Conservation (phyloP, 2,113 vertebrate species). For the Nothocercus nigrocapillus region DNA sequence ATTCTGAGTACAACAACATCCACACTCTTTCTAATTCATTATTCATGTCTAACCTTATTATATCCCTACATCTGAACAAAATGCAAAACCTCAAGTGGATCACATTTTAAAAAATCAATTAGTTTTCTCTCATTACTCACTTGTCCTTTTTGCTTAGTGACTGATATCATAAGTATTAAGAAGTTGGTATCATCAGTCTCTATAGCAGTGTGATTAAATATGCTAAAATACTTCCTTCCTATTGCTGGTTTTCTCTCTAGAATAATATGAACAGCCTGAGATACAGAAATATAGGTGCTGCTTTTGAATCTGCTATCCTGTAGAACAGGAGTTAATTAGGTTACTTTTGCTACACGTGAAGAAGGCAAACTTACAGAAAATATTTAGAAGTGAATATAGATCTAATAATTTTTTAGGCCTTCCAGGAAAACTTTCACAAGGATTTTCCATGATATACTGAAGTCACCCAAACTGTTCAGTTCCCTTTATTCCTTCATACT, state of each 20-base stretch:
- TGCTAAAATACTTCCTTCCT: not conserved
- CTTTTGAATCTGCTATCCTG: not conserved
- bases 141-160: not conserved
- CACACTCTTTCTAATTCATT: not conserved
- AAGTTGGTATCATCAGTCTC: not conserved
- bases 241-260: not conserved
- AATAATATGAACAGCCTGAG: not conserved
- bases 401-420: not conserved
- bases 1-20: not conserved
- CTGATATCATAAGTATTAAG: not conserved
- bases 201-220: not conserved
- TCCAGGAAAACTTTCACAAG: slow-evolving; percentile 10
- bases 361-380: not conserved
- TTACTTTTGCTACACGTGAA: not conserved
- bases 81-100: not conserved
- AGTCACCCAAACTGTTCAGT: not conserved
- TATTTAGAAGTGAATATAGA: not conserved
- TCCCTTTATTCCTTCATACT: slow-evolving; percentile 23
- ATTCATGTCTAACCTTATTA: not conserved
- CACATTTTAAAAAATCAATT: not conserved
- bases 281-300: not conserved
- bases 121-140: not conserved
- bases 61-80: not conserved
- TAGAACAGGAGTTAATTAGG: not conserved
- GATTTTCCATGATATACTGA: not conserved